A percentile compares a stretch with the other conserved stretches of the same genome.
These are phyloP conservation scores for Tapirus terrestris DNA, from an alignment of 2,113 vertebrate genomes.

Conservation along the genomic window DNA sequence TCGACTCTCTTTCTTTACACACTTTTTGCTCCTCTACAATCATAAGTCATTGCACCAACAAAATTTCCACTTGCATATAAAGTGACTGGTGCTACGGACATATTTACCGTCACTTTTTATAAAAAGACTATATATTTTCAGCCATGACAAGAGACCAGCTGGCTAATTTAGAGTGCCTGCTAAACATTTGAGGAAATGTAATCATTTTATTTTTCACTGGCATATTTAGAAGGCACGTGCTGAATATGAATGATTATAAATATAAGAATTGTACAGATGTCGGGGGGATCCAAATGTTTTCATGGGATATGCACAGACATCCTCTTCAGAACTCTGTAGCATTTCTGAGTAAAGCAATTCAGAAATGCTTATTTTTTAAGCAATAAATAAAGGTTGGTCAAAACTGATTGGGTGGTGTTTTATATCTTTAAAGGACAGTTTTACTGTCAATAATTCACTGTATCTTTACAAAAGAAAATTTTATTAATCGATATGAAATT, in stretches of 20 bases:
- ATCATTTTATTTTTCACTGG: slow-evolving; percentile 79
- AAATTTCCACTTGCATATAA: slow-evolving; percentile 81
- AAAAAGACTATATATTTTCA: slow-evolving; percentile 77
- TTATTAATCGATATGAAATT: slow-evolving; percentile 34
- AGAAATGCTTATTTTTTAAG: slow-evolving; percentile 54
- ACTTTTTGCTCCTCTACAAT: slow-evolving; percentile 63
- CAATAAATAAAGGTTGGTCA: slow-evolving; percentile 3
- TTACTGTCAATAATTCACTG: slow-evolving; percentile 45
- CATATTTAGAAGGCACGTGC: slow-evolving; percentile 67
- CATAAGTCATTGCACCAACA: slow-evolving; percentile 69
- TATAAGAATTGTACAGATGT: slow-evolving; percentile 64
- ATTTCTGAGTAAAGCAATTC: slow-evolving; percentile 15
- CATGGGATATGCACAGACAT: slow-evolving; percentile 17
- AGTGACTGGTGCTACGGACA: slow-evolving; percentile 68
- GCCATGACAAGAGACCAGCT: slow-evolving; percentile 74
- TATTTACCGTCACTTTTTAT: slow-evolving; percentile 79
- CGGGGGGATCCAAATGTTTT: slow-evolving; percentile 62
- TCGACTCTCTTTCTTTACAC: slow-evolving; percentile 55
- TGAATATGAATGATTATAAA: slow-evolving; percentile 78
- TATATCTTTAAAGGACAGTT: slow-evolving; percentile 53
- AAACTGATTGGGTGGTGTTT: neutral
- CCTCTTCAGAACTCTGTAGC: neutral
- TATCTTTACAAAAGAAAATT: neutral
- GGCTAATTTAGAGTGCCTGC: slow-evolving; percentile 69
- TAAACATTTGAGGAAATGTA: slow-evolving; percentile 72